Evolutionary conservation across 1,140 invertebrate genomes (phyloP).

Genomic region (Drosophila nigromelanica): DNA sequence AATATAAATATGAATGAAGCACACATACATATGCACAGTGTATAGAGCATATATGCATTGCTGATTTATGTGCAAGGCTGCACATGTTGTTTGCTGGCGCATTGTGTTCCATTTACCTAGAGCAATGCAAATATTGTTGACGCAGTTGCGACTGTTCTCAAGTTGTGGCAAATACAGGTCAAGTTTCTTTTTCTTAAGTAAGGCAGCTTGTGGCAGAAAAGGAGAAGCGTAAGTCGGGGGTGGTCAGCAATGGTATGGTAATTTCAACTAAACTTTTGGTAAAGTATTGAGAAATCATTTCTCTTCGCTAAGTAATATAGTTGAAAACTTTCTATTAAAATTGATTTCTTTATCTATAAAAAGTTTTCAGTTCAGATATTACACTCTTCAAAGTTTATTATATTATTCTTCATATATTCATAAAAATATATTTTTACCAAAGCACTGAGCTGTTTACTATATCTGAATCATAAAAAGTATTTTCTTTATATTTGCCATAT

Average conservation of each 20-base stretch:
- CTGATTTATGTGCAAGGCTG: slow-evolving; percentile 44
- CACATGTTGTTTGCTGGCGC: slow-evolving; percentile 31
- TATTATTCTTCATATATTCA: no score
- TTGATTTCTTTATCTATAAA: no score
- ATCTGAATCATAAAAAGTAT: no score
- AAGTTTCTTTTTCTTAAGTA: slow-evolving; percentile 46
- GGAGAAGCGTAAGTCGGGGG: no score
- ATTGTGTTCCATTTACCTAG: slow-evolving; percentile 66
- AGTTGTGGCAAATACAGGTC: slow-evolving; percentile 52
- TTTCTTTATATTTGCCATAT: no score
- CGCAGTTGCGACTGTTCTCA: slow-evolving; percentile 38
- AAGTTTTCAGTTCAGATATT: no score
- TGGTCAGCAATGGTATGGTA: background rate
- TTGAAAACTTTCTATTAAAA: no score
- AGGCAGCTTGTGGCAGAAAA: background rate
- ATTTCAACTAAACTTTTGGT: slow-evolving; percentile 3
- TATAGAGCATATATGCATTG: slow-evolving; percentile 36
- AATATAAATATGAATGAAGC: slow-evolving; percentile 47
- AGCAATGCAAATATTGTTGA: slow-evolving; percentile 52
- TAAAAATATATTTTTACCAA: no score
- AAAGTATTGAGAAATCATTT: background rate
- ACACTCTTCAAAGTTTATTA: no score
- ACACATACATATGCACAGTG: slow-evolving; percentile 1
- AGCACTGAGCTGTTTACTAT: no score
- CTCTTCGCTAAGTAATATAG: no score